Evolutionary conservation across 2,113 vertebrate genomes (phyloP), one percentile per base, ranked within the genome.

Genomic region (Rhinichthys klamathensis): DNA sequence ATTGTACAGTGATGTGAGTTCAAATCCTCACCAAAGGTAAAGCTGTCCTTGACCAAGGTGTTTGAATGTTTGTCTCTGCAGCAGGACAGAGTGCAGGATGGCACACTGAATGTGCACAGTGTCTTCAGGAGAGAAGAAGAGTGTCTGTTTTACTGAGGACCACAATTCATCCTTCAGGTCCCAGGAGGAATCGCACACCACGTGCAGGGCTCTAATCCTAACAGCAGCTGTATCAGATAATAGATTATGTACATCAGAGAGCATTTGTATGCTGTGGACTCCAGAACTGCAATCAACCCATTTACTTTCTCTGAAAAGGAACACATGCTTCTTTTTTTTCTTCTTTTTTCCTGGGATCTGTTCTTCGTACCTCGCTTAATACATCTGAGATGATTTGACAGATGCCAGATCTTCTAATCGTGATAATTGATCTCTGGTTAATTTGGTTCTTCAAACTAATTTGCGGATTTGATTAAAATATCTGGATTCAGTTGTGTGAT

Each of bases 11-110:
- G 3, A 44, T 2, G 41, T 67, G 30, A 54, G 27, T 4, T 35
- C 13, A 15, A 16, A 84, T 76, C 23, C 93, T 94, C 88, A 95
- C 95, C 95, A 96, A 84, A 83, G 51, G 84, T 92, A 93, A 32
- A 87, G 81, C 54, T 30, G 77, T 6, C 88, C 88, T 79, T 94
- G 94, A 6, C 92, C 89, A 49, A 88, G 88, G 67, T 35, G 51
- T 84, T 90, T 87, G 32, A 94, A 94, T 67, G 87, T 87, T 89
- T 96, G 96, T 49, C 96, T 90, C 87, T 96, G 94, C 27, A 95
- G 83, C 63, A 97, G 86, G 18, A 94, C 83, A 0, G 94, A 91
- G 51, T 96, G 94, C 3, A 96, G 93, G 70, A 93, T 30, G 90
- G 90, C 87, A 92, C 91, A 87, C 82, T 86, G 79, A n/a, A 94